These are phyloP conservation scores for Perccottus glenii DNA, from an alignment of 2,113 vertebrate species.

Conservation along the genomic window DNA sequence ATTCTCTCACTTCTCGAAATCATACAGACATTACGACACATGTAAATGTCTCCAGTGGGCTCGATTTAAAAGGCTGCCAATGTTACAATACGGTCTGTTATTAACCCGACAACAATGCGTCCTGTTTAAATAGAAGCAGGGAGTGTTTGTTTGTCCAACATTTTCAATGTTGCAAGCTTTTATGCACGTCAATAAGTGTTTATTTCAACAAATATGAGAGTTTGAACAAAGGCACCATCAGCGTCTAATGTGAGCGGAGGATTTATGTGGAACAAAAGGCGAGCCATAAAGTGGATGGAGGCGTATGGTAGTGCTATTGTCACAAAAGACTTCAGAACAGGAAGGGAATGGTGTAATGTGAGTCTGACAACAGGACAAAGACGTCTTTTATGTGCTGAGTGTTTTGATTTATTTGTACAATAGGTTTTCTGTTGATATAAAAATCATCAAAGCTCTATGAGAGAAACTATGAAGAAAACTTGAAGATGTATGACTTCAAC, in stretches of 20 bases:
- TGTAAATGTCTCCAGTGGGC: conserved; percentile 53
- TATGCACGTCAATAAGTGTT: conserved; percentile 6
- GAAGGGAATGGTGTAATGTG: conserved; percentile 8
- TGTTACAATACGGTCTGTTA: conserved; percentile 36
- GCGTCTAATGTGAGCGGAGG: not conserved
- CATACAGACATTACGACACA: conserved; percentile 50
- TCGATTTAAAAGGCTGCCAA: conserved; percentile 29
- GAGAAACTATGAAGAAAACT: too few species aligned
- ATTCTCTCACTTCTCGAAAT: conserved; percentile 59
- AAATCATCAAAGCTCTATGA: not conserved
- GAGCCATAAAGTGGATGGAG: not conserved
- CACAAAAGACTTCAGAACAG: not conserved
- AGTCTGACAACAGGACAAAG: conserved; percentile 2
- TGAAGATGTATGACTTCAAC: not conserved
- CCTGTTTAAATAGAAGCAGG: conserved; percentile 17
- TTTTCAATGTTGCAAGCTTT: conserved; percentile 7
- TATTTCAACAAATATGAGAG: conserved; percentile 26
- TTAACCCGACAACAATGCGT: conserved; percentile 40
- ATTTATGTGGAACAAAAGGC: conserved; percentile 20
- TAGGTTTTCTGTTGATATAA: not conserved
- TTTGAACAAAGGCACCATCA: conserved; percentile 10
- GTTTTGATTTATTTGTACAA: conserved; percentile 8
- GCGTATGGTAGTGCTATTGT: not conserved
- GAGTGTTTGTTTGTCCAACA: conserved; percentile 27
- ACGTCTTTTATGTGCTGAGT: conserved; percentile 1